Conservation (phyloP, 2,888 invertebrate genomes). For the Melolontha melolontha region DNA sequence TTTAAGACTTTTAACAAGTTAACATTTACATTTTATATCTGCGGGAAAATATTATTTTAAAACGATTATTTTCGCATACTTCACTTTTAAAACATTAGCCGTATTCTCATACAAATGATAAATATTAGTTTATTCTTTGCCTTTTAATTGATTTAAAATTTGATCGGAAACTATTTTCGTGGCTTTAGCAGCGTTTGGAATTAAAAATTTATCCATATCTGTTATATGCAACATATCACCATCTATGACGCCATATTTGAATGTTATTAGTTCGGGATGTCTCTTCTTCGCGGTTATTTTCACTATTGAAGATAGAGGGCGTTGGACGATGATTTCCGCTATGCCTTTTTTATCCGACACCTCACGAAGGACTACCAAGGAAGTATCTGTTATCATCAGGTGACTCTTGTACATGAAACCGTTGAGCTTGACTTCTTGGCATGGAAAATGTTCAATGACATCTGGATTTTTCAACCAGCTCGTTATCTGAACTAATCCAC, state of each 20-base stretch:
- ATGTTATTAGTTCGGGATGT: slow-evolving; percentile 96
- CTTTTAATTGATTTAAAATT: slow-evolving; percentile 76
- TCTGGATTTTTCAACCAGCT: slow-evolving; percentile 86
- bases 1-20: slow-evolving; percentile 2
- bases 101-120: no score
- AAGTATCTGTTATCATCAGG: slow-evolving; percentile 86
- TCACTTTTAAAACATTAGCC: no score
- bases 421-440: slow-evolving; percentile 92
- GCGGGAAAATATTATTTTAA: no score
- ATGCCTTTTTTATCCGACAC: slow-evolving; percentile 80
- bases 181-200: slow-evolving; percentile 91
- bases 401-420: slow-evolving; percentile 91
- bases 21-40: slow-evolving; percentile 9
- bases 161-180: slow-evolving; percentile 91
- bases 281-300: slow-evolving; percentile 97
- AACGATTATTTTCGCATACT: no score
- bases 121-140: slow-evolving; percentile 54
- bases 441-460: slow-evolving; percentile 87
- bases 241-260: slow-evolving; percentile 91
- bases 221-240: slow-evolving; percentile 84
- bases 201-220: slow-evolving; percentile 92
- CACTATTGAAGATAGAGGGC: slow-evolving; percentile 91
- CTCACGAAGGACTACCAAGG: slow-evolving; percentile 88
- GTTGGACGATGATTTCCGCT: slow-evolving; percentile 87
- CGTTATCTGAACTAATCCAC: slow-evolving; percentile 85